These are phyloP conservation scores for Actenoides lindsayi DNA, from an alignment of 2,113 vertebrate species.

Conservation along the genomic window DNA sequence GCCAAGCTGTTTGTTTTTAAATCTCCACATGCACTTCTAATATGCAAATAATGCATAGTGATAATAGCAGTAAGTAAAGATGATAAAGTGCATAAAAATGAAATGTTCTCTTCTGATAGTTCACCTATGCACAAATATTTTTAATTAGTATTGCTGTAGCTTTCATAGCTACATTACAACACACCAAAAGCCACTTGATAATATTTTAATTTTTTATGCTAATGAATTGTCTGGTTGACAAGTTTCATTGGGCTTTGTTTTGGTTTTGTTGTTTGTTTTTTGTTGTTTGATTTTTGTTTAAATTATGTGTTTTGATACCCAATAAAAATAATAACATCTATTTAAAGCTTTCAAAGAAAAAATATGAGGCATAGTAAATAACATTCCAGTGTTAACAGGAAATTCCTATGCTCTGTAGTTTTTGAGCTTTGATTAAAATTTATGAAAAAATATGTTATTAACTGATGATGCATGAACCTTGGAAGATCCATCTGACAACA, in stretches of 20 bases:
- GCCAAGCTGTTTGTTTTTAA: neutral
- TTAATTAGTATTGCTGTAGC: neutral
- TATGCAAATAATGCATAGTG: neutral
- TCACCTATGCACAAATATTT: neutral
- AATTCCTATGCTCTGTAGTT: neutral
- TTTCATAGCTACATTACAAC: neutral
- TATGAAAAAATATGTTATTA: neutral
- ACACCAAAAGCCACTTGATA: neutral
- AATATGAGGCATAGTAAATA: neutral
- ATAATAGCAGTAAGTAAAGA: neutral
- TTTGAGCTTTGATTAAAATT: neutral
- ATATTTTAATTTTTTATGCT: neutral
- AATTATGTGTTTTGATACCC: neutral
- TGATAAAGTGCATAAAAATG: neutral
- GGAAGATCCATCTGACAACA: neutral
- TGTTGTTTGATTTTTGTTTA: neutral
- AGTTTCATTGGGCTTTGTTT: neutral
- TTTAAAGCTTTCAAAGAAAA: neutral
- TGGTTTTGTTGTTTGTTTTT: neutral
- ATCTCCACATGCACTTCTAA: neutral
- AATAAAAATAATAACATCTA: neutral
- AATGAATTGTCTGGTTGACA: neutral
- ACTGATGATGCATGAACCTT: neutral
- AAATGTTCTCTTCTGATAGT: neutral
- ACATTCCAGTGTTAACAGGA: neutral